A percentile compares a stretch with the other conserved stretches of the same genome.
Conservation (phyloP, 1,140 invertebrate genomes). For the Tenebrio molitor region DNA sequence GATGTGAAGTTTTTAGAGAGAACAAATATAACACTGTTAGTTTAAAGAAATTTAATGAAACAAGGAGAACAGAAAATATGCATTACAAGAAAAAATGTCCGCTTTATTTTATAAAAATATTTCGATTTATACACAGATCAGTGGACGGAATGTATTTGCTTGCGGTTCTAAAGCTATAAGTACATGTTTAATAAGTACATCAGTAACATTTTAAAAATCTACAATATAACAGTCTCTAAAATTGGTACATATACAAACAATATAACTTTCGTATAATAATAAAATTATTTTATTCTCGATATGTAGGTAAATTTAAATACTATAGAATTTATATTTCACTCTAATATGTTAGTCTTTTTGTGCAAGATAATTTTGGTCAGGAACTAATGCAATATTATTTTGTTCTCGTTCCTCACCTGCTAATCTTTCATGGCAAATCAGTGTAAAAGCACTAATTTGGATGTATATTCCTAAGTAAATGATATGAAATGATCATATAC, state of each 20-base stretch:
- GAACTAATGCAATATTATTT: not conserved
- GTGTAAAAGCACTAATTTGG: too few species aligned
- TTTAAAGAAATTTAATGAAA: too few species aligned
- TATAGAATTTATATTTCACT: constrained; percentile 10
- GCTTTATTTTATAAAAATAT: constrained; percentile 45
- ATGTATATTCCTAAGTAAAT: too few species aligned
- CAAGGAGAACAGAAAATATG: too few species aligned
- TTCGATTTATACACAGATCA: constrained; percentile 12
- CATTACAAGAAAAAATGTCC: constrained; percentile 2
- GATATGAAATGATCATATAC: too few species aligned
- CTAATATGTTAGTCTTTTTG: constrained; percentile 23
- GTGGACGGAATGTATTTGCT: constrained; percentile 38
- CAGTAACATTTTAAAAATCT: constrained; percentile 30
- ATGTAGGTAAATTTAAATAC: too few species aligned
- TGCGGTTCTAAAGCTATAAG: constrained; percentile 36
- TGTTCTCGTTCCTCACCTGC: constrained; percentile 4
- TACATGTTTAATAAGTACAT: constrained; percentile 24
- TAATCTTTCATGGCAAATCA: constrained; percentile 12
- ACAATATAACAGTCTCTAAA: constrained; percentile 40
- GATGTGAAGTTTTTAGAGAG: too few species aligned
- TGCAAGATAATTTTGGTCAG: constrained; percentile 4
- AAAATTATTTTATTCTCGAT: too few species aligned
- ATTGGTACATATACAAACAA: constrained; percentile 24
- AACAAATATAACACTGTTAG: too few species aligned
- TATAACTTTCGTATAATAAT: constrained; percentile 6